Base-by-base conservation (phyloP, 1,140 invertebrate species). In the Lysiphlebus fabarum region DNA sequence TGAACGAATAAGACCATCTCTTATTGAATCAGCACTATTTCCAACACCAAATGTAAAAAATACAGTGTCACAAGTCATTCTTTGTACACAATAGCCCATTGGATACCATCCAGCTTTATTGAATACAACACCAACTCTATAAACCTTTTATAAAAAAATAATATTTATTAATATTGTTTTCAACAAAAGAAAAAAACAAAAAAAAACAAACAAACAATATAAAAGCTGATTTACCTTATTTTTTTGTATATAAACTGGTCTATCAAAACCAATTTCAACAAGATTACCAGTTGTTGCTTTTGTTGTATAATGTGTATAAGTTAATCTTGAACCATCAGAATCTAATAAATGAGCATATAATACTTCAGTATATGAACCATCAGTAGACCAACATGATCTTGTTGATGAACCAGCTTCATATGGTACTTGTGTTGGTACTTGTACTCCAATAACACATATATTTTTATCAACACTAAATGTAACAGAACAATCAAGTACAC, bases 31-130 rank as follows among this genome's bases (percentile, higher is more conserved):
- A 62, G 82, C 82, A 50, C 67, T 72, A 67, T 85, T 83, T 14
- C 87, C 86, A 49, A 88, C 84, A 62, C 87, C 84, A 69, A 91
- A 91, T 62, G 83, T 84, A 76, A 91, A 91, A 65, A 84, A 83
- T 17, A 89, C 87, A 26, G 81, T 82, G 71, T 89, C 85, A 55
- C 85, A 84, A 10, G 75, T 75, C 34, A 85, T 81, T 55, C 83
- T 80, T 64, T 83, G 81, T 0, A 82, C 79, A 69, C 87, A 88
- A 8, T 82, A 80, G 53, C 86, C 89, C 75, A 86, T 85, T 9
- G 88, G 88, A 78, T 91, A 91, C 81, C 85, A 87, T 11, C 89
- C 89, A 59, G 83, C 78, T 73, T 90, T 90, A 75, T 91, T 90
- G 74, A 92, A 86, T 45, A 90, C 88, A 10, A 91, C 88, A 11